Base-by-base conservation (phyloP, 1,140 invertebrate genomes). In the Bombus cullumanus region DNA sequence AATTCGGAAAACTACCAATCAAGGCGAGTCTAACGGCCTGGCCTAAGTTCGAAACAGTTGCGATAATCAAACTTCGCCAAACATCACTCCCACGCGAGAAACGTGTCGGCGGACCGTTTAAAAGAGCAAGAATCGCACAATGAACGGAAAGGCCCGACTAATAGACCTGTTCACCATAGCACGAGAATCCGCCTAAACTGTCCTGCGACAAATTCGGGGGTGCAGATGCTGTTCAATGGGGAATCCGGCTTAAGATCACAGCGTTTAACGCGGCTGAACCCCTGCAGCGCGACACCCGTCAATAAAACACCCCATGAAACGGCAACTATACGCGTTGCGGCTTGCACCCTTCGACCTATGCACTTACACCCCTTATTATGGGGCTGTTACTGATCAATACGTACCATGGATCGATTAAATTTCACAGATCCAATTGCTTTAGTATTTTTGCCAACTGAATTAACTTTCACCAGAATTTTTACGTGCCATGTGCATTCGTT, bases 261-360 rank as follows among this genome's bases (percentile, higher is more conserved):
- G 88, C 92, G 92, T 93, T 93, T 93, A 93, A 92, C 89, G 87
- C 88, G 73, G 81, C 22, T 34, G 81, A 78, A 92, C 90, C 92
- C 91, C 88, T 89, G 86, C 85, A 79, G 81, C 85, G 89, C 87
- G 91, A 92, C 92, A 92, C 92, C 91, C 91, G 89, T 89, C 86
- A 90, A 93, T 93, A 92, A 93, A 93, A 89, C 90, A 86, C 91
- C 88, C 92, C 91, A 91, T 92, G 90, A 93, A 92, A 93, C 87
- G 90, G 86, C 87, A 93, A 93, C 90, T 93, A 91, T 90, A 90
- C 89, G 82, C 90, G 86, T 89, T 91, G 86, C 82, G 88, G 89
- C 83, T 66, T 73, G n/a, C 76, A 78, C 82, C 75, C 76, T 68
- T 80, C 69, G 69, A 41, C 62, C 81, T 22, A 28, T 39, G 37